Percentiles rank a stretch among this genome's conserved stretches.
Evolutionary conservation across 30 jellyfish, hydroid and myxozoan genomes (phyloP).

Genomic region (Turritopsis rubra): DNA sequence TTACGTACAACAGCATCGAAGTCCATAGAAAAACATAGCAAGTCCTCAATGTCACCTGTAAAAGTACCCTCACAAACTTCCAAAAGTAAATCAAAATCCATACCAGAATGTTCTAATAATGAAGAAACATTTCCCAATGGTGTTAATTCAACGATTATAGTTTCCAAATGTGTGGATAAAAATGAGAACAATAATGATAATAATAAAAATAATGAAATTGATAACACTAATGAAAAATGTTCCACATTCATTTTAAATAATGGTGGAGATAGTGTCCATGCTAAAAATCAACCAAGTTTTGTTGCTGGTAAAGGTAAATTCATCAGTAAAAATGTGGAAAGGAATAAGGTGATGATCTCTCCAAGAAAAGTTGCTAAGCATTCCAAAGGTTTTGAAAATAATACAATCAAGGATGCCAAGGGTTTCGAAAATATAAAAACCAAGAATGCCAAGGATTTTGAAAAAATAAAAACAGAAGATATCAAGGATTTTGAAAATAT

Average conservation of each 20-base stretch:
- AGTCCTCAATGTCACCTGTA: not conserved
- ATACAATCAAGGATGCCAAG: too few species aligned
- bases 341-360: not conserved
- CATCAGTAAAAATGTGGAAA: not conserved
- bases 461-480: too few species aligned
- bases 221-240: not conserved
- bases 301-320: not conserved
- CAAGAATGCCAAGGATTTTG: too few species aligned
- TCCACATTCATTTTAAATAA: not conserved
- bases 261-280: not conserved
- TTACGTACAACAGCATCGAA: not conserved
- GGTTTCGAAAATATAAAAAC: too few species aligned
- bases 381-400: not conserved
- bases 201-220: not conserved
- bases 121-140: not conserved
- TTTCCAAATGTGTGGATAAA: not conserved
- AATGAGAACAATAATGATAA: not conserved
- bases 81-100: not conserved
- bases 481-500: too few species aligned
- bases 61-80: not conserved
- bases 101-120: not conserved
- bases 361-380: not conserved
- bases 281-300: not conserved
- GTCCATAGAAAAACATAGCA: not conserved
- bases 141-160: not conserved